Percentiles rank a stretch among this genome's conserved stretches.
These are phyloP conservation scores for Drosophila cognata DNA, from an alignment of 2,888 invertebrate genomes.

Conservation along the genomic window DNA sequence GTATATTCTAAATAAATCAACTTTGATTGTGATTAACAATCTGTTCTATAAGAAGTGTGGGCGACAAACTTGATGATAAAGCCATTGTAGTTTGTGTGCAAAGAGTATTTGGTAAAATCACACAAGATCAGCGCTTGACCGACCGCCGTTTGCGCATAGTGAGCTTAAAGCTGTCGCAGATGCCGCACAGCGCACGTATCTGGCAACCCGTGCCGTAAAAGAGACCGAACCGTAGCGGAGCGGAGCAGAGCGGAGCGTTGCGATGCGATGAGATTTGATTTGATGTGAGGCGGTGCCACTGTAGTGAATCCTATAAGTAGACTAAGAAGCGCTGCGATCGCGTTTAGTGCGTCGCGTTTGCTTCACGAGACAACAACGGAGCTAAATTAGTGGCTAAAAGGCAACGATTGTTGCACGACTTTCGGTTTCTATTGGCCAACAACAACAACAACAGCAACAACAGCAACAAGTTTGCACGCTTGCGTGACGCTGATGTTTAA, in stretches of 20 bases:
- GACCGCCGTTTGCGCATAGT: background rate
- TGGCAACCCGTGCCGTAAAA: constrained; percentile 5
- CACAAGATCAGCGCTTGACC: constrained; percentile 3
- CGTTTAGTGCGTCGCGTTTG: constrained; percentile 77
- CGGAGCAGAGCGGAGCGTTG: constrained; percentile 19
- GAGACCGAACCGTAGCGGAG: constrained; percentile 9
- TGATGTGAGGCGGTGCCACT: constrained; percentile 6
- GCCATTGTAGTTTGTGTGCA: background rate
- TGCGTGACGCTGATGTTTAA: constrained; percentile 51
- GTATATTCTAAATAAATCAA: background rate
- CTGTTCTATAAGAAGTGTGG: background rate
- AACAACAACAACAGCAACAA: constrained; percentile 4
- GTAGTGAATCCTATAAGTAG: constrained; percentile 73
- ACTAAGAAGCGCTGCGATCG: constrained; percentile 68
- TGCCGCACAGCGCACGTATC: constrained; percentile 12
- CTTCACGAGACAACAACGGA: constrained; percentile 55
- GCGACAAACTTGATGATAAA: background rate
- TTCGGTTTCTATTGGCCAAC: constrained; percentile 51
- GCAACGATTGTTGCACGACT: constrained; percentile 25
- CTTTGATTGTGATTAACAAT: background rate
- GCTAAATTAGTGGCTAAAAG: constrained; percentile 8
- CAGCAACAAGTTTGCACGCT: constrained; percentile 47
- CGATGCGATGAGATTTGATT: background rate
- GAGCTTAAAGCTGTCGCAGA: constrained; percentile 14
- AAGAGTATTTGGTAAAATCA: constrained; percentile 8